Conservation (phyloP, 2,888 invertebrate genomes). For the Sialis fuliginosa region DNA sequence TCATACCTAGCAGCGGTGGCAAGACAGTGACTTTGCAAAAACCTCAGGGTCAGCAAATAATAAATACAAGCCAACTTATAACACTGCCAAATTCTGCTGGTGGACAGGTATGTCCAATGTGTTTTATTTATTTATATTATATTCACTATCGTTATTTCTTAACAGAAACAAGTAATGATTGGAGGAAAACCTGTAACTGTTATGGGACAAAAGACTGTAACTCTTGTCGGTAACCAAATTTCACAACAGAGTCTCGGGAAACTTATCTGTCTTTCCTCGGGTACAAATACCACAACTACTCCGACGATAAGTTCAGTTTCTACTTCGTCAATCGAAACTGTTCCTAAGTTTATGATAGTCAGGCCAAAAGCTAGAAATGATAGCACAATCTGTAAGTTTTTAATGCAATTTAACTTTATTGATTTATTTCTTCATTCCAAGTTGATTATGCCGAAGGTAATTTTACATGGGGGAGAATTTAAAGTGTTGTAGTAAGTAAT, state of each 20-base stretch:
- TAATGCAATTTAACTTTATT: background rate
- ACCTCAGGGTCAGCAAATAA: conserved; percentile 26
- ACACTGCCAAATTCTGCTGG: conserved; percentile 21
- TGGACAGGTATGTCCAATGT: conserved; percentile 1
- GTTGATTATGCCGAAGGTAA: too few species aligned
- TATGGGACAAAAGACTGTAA: conserved; percentile 44
- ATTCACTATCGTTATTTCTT: conserved; percentile 6
- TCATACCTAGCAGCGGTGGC: conserved; percentile 35
- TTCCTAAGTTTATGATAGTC: conserved; percentile 30
- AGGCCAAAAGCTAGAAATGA: conserved; percentile 34
- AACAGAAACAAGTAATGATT: conserved; percentile 41
- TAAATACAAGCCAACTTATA: conserved; percentile 21
- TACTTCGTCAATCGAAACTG: conserved; percentile 15
- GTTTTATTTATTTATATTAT: background rate
- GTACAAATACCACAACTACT: conserved; percentile 4
- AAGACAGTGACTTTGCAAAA: conserved; percentile 43
- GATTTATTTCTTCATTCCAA: too few species aligned
- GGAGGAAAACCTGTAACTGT: conserved; percentile 57
- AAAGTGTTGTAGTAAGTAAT: too few species aligned
- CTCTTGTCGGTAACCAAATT: conserved; percentile 28
- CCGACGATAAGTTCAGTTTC: conserved; percentile 17
- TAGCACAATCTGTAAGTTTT: conserved; percentile 28
- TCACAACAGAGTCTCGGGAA: conserved; percentile 17
- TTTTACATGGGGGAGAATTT: too few species aligned
- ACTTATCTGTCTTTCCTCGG: conserved; percentile 17